phyloP scores from a whole-genome alignment of 1,140 invertebrate species.

The Eupristina koningsbergeri region DNA sequence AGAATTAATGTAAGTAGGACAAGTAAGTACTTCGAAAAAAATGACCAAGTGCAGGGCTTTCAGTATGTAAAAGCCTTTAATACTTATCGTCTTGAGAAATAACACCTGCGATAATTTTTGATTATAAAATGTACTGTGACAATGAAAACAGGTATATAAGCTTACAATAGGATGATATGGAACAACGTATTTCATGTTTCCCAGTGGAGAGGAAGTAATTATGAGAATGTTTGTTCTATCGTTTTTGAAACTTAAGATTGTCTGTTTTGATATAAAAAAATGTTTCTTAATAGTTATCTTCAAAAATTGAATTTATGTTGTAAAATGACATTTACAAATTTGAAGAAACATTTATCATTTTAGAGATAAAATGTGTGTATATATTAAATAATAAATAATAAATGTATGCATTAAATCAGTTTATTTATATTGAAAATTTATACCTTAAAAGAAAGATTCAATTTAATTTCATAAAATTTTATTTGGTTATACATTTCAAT shows the following conservation, averaged over 20 bases:
- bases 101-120: not conserved
- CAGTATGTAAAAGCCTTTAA: not conserved
- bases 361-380: no score
- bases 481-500: no score
- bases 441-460: no score
- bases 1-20: no score
- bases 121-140: not conserved
- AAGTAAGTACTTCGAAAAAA: not conserved
- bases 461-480: no score
- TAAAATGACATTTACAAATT: no score
- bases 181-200: not conserved
- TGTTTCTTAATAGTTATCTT: not conserved
- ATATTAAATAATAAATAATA: no score
- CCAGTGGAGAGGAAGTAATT: not conserved
- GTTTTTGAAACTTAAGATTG: not conserved
- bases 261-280: not conserved
- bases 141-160: not conserved
- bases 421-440: no score
- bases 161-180: not conserved
- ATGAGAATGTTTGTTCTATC: not conserved
- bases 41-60: not conserved
- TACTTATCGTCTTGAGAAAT: not conserved
- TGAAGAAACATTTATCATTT: no score
- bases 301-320: not conserved
- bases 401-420: no score